phyloP scores from a whole-genome alignment of 2,113 vertebrate genomes.

The Odontophorus gujanensis region DNA sequence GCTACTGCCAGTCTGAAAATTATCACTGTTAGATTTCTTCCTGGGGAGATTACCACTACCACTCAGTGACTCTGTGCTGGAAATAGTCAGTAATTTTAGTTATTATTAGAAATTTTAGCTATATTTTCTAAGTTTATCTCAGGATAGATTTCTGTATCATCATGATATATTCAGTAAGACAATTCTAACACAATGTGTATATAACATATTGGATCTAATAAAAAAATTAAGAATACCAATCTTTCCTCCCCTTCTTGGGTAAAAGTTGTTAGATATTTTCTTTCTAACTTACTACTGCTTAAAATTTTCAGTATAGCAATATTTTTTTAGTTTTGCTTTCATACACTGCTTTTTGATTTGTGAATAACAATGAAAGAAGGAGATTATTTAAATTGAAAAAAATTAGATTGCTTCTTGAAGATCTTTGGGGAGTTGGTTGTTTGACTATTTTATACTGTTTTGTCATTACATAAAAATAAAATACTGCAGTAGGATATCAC shows the following conservation, averaged over 20 bases:
- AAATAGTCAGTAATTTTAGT: background rate
- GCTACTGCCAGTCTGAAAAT: background rate
- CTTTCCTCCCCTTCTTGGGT: background rate
- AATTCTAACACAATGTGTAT: background rate
- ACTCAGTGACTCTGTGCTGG: background rate
- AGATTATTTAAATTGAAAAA: background rate
- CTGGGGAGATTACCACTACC: background rate
- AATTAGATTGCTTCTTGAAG: background rate
- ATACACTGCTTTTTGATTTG: background rate
- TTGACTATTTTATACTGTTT: background rate
- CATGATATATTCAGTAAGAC: background rate
- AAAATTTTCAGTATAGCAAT: background rate
- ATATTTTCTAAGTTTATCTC: background rate
- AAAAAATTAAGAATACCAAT: background rate
- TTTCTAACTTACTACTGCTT: background rate
- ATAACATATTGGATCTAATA: background rate
- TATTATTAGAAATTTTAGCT: no score
- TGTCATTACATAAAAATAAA: background rate
- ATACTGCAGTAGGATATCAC: background rate
- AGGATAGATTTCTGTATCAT: background rate
- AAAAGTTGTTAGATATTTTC: background rate
- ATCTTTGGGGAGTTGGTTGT: background rate
- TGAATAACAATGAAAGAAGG: background rate
- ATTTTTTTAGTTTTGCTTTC: background rate
- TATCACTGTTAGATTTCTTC: rapidly evolving